phyloP scores from a whole-genome alignment of 1,140 invertebrate genomes.

The Drosophila takahashii region DNA sequence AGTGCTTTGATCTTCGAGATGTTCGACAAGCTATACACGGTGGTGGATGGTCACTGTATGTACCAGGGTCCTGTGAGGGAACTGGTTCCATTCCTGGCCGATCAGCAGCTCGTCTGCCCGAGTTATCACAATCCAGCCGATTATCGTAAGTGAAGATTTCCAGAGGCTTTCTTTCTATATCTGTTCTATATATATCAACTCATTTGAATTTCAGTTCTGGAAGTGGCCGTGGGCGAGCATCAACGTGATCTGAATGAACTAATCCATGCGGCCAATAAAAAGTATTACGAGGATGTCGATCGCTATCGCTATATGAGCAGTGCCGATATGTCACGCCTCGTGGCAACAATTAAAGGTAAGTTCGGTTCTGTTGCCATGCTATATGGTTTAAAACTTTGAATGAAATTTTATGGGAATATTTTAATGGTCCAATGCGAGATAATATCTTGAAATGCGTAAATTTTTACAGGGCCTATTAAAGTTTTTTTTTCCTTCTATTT shows the following conservation, averaged over 20 bases:
- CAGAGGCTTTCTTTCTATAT: background rate
- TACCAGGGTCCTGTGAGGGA: constrained; percentile 92
- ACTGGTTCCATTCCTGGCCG: constrained; percentile 93
- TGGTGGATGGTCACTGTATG: constrained; percentile 94
- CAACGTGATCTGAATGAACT: constrained; percentile 87
- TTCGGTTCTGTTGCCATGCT: constrained; percentile 41
- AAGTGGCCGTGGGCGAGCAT: constrained; percentile 92
- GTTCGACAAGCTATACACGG: constrained; percentile 97
- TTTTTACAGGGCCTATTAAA: background rate
- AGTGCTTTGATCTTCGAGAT: constrained; percentile 97
- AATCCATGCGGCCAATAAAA: constrained; percentile 86
- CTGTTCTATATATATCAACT: background rate
- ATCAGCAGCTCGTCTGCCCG: constrained; percentile 93
- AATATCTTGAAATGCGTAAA: background rate
- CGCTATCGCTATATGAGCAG: constrained; percentile 47
- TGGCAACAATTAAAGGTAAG: constrained; percentile 78
- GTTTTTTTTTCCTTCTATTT: too few species aligned
- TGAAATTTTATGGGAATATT: constrained; percentile 16
- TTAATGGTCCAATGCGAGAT: background rate
- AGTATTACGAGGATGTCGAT: constrained; percentile 85
- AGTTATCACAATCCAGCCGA: constrained; percentile 98
- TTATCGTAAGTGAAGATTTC: constrained; percentile 86
- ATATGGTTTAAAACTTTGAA: constrained; percentile 1
- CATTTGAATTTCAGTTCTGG: constrained; percentile 87
- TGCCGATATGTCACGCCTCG: constrained; percentile 53